Conservation (phyloP, 92 coral and sea anemone species). For the Actinostola sp. region DNA sequence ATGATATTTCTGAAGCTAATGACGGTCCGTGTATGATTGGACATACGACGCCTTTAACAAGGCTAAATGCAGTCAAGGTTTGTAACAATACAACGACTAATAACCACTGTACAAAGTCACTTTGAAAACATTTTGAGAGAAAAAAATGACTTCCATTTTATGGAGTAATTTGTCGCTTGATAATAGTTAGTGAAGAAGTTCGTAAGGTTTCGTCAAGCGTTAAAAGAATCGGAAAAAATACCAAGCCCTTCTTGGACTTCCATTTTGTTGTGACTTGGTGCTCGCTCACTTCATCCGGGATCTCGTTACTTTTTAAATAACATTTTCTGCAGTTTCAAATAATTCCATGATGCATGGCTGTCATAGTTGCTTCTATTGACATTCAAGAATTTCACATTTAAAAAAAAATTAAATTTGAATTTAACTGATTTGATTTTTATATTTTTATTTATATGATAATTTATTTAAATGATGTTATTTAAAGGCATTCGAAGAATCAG, state of each 20-base stretch:
- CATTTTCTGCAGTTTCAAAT: too few species aligned
- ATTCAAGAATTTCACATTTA: not conserved
- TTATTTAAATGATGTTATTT: too few species aligned
- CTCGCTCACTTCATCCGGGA: too few species aligned
- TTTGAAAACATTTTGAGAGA: not conserved
- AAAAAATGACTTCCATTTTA: not conserved
- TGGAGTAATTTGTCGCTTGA: not conserved
- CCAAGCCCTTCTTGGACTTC: too few species aligned
- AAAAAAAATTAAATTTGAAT: too few species aligned
- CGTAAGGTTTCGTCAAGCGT: not conserved
- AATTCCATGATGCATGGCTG: not conserved
- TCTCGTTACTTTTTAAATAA: not conserved
- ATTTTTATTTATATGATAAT: not conserved
- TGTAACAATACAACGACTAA: not conserved
- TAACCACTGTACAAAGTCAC: too few species aligned
- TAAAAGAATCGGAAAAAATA: too few species aligned
- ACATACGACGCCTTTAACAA: conserved; percentile 47
- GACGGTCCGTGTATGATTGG: conserved; percentile 71
- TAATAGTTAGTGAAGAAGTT: not conserved
- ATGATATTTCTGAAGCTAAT: not conserved
- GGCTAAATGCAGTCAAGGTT: conserved; percentile 68
- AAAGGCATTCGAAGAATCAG: not conserved
- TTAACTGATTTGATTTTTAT: too few species aligned
- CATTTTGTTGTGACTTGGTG: too few species aligned
- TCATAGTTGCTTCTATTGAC: not conserved